phyloP scores from a whole-genome alignment of 1,140 invertebrate species.

The Atta texana region DNA sequence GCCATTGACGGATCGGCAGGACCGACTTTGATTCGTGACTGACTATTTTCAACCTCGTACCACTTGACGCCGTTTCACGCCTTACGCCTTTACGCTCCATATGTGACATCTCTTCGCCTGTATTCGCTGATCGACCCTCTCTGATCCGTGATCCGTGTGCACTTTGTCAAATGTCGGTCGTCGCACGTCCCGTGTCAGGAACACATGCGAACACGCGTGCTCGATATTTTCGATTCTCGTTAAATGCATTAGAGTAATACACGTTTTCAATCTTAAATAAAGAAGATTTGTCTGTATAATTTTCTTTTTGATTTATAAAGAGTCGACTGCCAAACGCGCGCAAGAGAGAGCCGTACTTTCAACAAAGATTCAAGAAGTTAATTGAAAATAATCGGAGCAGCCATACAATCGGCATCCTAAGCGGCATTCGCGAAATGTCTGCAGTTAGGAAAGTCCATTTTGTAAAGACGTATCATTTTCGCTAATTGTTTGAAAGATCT shows the following conservation, averaged over 20 bases:
- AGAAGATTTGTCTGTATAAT: background rate
- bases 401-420: background rate
- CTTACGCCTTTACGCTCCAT: constrained; percentile 34
- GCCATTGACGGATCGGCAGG: background rate
- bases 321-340: background rate
- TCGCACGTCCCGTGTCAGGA: constrained; percentile 29
- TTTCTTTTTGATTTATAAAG: background rate
- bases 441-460: constrained; percentile 51
- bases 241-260: background rate
- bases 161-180: constrained; percentile 67
- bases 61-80: constrained; percentile 68
- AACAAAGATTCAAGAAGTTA: constrained; percentile 34
- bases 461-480: constrained; percentile 53
- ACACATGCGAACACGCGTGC: constrained; percentile 37
- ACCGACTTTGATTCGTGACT: constrained; percentile 21
- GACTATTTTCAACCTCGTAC: constrained; percentile 62
- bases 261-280: background rate
- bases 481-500: constrained; percentile 71
- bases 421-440: constrained; percentile 3
- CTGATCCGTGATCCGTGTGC: constrained; percentile 73
- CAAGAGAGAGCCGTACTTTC: background rate
- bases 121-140: constrained; percentile 65
- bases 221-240: background rate
- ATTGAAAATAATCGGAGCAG: constrained; percentile 1
- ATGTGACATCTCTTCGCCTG: constrained; percentile 56